Base-by-base conservation (phyloP, 2,888 invertebrate species). In the Leptopilina drosophilae region DNA sequence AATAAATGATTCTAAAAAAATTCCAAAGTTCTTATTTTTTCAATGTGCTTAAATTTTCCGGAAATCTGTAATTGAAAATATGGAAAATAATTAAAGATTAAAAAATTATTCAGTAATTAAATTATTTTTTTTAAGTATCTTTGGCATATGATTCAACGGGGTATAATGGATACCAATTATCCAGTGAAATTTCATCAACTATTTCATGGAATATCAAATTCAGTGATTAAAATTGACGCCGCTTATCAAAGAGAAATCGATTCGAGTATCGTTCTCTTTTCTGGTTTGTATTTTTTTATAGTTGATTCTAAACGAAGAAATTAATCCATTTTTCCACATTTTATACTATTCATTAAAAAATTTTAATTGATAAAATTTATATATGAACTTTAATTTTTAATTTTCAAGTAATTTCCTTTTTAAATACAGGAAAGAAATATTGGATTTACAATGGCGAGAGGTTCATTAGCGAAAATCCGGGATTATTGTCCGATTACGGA, bases 371-470 rank as follows among this genome's bases (percentile, higher is more conserved):
- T 5, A 59, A 14, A n/a, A n/a, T 14, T 59, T n/a, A 62, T 56
- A 42, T 6, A 40, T 64, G 56, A 69, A 9, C 56, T 14, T 69
- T 53, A 62, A 26, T 11, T 59, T 62, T 15, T 40, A 12, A 33
- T 76, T 69, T 64, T 77, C n/a, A 82, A 62, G 33, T 26, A 33
- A 33, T 33, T 33, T 33, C 3, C 33, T 33, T 33, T 20, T 33
- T 33, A 33, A 33, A 33, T 33, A 33, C 90, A 95, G 95, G 94
- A 40, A 93, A 93, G 53, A 89, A 92, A 76, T 96, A 94, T 91
- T 96, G 96, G 95, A 93, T 95, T 76, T 95, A 94, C 89, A 93
- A 95, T 87, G 93, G 94, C 0, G 92, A 93, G 49, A 92, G 93
- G 85, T 93, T 94, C 67, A 89, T 94, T 12, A 92, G 93, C 83